A percentile compares a stretch with the other conserved stretches of the same genome.
Conservation (phyloP, 2,797 vertebrate species). For the Graptemys geographica region DNA sequence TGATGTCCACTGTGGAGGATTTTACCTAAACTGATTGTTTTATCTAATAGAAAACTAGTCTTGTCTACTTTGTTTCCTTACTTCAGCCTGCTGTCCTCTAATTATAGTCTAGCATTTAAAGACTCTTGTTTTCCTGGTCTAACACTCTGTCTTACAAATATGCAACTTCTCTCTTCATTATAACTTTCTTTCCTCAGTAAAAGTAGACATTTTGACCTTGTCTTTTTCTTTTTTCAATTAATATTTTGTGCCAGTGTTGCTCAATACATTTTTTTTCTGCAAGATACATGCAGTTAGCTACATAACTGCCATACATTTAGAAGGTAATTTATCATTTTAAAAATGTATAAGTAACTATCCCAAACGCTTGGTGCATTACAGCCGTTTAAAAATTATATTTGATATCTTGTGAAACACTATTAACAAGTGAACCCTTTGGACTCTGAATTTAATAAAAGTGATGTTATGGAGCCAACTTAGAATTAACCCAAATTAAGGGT, state of each 20-base stretch:
- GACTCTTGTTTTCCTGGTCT: neutral
- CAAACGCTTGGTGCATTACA: neutral
- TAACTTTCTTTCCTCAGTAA: neutral
- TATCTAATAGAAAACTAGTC: neutral
- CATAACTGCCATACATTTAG: neutral
- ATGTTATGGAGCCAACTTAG: neutral
- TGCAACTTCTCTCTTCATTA: conserved; percentile 24
- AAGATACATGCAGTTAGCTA: neutral
- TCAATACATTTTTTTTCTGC: neutral
- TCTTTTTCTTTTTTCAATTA: neutral
- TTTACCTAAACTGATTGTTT: conserved; percentile 5
- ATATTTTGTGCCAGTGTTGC: fast-evolving
- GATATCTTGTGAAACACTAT: neutral
- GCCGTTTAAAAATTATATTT: neutral
- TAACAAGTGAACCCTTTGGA: neutral
- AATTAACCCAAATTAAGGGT: neutral
- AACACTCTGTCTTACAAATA: neutral
- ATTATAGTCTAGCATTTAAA: conserved; percentile 34
- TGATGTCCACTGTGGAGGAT: neutral
- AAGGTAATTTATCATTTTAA: neutral
- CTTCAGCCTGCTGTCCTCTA: conserved; percentile 29
- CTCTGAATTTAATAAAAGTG: neutral
- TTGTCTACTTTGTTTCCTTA: conserved; percentile 21
- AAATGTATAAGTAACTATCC: neutral
- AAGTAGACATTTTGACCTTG: neutral